These are phyloP conservation scores for Proisotoma minuta DNA, from an alignment of 2,888 invertebrate species.

Conservation along the genomic window DNA sequence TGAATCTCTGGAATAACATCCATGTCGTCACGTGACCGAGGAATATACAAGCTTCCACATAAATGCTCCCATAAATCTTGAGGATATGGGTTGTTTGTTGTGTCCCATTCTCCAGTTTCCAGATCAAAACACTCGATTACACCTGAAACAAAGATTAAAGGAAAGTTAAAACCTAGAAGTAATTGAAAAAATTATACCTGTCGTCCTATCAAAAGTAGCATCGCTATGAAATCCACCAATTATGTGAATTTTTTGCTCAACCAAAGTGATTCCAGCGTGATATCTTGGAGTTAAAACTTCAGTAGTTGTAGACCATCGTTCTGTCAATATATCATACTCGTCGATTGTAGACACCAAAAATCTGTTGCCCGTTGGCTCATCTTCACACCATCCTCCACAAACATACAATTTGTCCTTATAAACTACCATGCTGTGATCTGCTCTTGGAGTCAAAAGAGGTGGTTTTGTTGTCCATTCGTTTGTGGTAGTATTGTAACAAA, in stretches of 20 bases:
- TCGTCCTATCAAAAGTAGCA: conserved; percentile 63
- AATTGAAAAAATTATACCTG: conserved; percentile 49
- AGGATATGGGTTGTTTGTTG: conserved; percentile 60
- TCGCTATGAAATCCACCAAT: conserved; percentile 66
- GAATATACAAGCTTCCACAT: conserved; percentile 64
- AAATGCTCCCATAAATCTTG: conserved; percentile 69
- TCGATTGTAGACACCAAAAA: conserved; percentile 62
- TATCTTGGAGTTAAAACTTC: conserved; percentile 63
- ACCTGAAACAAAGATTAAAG: conserved; percentile 50
- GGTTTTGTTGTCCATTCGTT: conserved; percentile 58
- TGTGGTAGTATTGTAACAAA: conserved; percentile 56
- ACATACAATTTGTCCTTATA: conserved; percentile 57
- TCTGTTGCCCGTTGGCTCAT: conserved; percentile 55
- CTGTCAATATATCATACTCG: conserved; percentile 58
- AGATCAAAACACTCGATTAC: conserved; percentile 65
- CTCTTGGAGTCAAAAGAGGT: conserved; percentile 59
- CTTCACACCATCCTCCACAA: conserved; percentile 58
- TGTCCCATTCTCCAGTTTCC: conserved; percentile 60
- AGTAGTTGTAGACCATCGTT: conserved; percentile 61
- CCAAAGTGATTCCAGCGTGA: conserved; percentile 63
- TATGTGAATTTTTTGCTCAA: conserved; percentile 61
- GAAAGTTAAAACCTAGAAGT: neutral
- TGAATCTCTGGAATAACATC: conserved; percentile 51
- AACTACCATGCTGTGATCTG: conserved; percentile 60
- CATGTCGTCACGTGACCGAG: conserved; percentile 56